phyloP scores from a whole-genome alignment of 2,797 vertebrate genomes.

The Setipinna tenuifilis region DNA sequence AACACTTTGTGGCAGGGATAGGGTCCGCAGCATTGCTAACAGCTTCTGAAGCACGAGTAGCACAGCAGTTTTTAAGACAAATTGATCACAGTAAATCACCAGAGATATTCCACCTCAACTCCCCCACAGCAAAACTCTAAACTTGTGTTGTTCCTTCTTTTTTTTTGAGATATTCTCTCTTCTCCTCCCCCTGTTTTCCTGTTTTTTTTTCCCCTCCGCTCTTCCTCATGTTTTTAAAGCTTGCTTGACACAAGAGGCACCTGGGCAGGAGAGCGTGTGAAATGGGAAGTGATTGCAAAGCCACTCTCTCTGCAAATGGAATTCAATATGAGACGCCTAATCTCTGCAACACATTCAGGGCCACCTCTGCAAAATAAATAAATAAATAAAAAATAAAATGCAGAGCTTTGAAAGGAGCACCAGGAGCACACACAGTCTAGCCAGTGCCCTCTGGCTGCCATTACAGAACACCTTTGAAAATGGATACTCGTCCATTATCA shows the following conservation, averaged over 20 bases:
- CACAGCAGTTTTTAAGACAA: constrained; percentile 49
- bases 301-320: constrained; percentile 67
- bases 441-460: constrained; percentile 63
- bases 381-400: constrained; percentile 26
- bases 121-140: constrained; percentile 26
- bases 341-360: constrained; percentile 44
- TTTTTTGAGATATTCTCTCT: constrained; percentile 44
- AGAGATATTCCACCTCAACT: constrained; percentile 38
- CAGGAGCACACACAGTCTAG: constrained; percentile 65
- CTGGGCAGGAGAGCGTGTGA: constrained; percentile 46
- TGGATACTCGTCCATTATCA: constrained; percentile 57
- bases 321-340: constrained; percentile 70
- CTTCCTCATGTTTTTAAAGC: constrained; percentile 50
- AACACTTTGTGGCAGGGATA: constrained; percentile 39
- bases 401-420: constrained; percentile 50
- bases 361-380: constrained; percentile 59
- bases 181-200: not conserved
- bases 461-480: constrained; percentile 68
- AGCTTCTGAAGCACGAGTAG: constrained; percentile 48
- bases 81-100: constrained; percentile 58
- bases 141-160: constrained; percentile 59
- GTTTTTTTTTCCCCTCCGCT: constrained; percentile 1
- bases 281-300: constrained; percentile 71
- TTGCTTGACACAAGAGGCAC: constrained; percentile 49
- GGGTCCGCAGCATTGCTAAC: constrained; percentile 56